phyloP scores from a whole-genome alignment of 2,797 vertebrate genomes.

The Cercopithecus petaurista region DNA sequence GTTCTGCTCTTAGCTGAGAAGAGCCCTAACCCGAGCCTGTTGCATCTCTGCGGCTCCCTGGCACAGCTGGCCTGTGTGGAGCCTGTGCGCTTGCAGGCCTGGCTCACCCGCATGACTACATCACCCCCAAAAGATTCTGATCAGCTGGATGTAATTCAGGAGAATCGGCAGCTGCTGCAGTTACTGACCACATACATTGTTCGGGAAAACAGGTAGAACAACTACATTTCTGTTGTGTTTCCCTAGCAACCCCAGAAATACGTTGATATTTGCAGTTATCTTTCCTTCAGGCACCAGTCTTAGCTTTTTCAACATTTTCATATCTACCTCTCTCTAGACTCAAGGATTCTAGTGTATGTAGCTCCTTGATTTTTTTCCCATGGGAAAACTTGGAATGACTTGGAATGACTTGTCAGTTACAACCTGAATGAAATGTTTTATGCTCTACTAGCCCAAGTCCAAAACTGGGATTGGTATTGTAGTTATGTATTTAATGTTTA shows the following conservation, averaged over 20 bases:
- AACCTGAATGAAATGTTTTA: background rate
- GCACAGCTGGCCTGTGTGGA: conserved; percentile 98
- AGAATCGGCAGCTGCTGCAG: conserved; percentile 98
- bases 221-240: rapidly evolving
- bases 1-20: conserved; percentile 92
- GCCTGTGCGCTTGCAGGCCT: conserved; percentile 93
- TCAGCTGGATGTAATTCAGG: conserved; percentile 95
- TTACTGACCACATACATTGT: conserved; percentile 96
- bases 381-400: background rate
- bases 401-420: background rate
- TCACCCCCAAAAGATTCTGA: conserved; percentile 96
- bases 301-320: background rate
- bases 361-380: background rate
- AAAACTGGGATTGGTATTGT: background rate
- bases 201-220: conserved; percentile 91
- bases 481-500: background rate
- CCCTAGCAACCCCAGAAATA: background rate
- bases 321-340: background rate
- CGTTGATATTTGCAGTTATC: rapidly evolving
- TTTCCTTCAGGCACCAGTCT: background rate
- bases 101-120: conserved; percentile 97
- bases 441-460: background rate
- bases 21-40: conserved; percentile 96
- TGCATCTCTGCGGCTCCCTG: conserved; percentile 95
- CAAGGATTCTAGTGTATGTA: background rate